Conservation (phyloP, 2,797 vertebrate genomes). For the Urosaurus nigricauda region DNA sequence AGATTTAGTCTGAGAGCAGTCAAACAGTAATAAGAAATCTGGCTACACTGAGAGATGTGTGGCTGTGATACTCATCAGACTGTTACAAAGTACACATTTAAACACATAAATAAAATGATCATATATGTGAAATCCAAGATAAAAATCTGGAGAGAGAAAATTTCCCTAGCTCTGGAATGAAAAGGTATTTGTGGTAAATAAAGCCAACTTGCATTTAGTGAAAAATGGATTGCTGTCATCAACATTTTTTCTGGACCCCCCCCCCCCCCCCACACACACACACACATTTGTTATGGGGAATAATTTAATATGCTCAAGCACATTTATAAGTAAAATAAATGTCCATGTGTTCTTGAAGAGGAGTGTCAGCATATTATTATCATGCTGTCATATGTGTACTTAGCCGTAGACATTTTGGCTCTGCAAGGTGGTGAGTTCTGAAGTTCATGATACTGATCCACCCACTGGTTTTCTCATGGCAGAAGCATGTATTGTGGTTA, state of each 20-base stretch:
- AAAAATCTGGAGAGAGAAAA: background rate
- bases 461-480: background rate
- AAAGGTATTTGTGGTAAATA: background rate
- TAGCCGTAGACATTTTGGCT: background rate
- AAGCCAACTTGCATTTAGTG: background rate
- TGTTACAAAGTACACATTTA: background rate
- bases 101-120: background rate
- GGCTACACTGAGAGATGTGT: background rate
- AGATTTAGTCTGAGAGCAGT: background rate
- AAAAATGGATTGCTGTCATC: background rate
- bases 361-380: conserved; percentile 26
- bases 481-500: background rate
- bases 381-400: conserved; percentile 11
- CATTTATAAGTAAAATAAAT: background rate
- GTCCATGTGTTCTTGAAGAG: background rate
- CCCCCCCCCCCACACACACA: too few relatives aligned
- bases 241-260: background rate
- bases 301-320: background rate
- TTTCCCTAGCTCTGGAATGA: background rate
- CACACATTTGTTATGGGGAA: background rate
- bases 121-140: background rate
- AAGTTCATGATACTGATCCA: background rate
- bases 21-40: background rate
- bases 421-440: background rate
- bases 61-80: background rate